A percentile compares a stretch with the other conserved stretches of the same genome.
Conservation (phyloP, 2,113 vertebrate species). For the Notarius quadriscutis region DNA sequence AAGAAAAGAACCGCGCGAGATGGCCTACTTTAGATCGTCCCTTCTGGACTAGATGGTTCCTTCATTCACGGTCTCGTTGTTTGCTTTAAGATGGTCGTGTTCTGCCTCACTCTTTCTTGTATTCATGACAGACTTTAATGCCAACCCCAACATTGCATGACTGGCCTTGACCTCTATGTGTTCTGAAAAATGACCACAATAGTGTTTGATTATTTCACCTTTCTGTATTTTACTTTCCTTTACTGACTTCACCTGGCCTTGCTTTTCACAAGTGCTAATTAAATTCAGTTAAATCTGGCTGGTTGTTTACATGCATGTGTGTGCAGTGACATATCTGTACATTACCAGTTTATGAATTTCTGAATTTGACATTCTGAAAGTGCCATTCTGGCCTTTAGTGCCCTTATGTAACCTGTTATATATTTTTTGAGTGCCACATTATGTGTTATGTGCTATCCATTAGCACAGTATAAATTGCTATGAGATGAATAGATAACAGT, state of each 20-base stretch:
- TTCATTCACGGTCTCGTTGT: background rate
- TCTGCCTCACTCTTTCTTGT: background rate
- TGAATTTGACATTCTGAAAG: background rate
- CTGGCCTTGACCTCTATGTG: background rate
- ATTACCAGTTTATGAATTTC: background rate
- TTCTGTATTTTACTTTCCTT: background rate
- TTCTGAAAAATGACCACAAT: background rate
- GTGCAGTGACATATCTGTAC: background rate
- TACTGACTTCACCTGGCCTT: conserved; percentile 1
- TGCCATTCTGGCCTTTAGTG: background rate
- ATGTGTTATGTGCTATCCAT: background rate
- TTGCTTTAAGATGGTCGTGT: background rate
- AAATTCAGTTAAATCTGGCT: background rate
- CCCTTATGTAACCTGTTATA: background rate
- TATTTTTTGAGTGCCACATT: background rate
- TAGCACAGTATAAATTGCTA: background rate
- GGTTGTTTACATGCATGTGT: background rate
- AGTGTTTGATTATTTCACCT: background rate
- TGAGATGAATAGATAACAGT: background rate
- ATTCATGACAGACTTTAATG: background rate
- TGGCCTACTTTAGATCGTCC: too few relatives aligned
- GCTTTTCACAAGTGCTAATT: background rate
- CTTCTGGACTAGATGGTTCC: background rate
- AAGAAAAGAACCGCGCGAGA: too few relatives aligned
- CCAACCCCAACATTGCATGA: background rate